phyloP scores from a whole-genome alignment of 2,888 invertebrate species.

The Lampropteryx suffumata region DNA sequence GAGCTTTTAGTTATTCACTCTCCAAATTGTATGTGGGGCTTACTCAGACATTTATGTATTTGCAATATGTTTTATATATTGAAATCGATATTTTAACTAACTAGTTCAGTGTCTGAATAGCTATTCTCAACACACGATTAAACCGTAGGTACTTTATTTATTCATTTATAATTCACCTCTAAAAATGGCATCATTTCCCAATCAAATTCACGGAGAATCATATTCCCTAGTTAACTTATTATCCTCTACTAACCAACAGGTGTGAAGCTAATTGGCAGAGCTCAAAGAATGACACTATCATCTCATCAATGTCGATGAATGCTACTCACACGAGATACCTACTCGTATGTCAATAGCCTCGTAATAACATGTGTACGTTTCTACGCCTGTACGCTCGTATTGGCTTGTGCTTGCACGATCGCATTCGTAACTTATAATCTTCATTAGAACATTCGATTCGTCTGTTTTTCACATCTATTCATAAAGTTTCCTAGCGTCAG shows the following conservation, averaged over 20 bases:
- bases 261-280: constrained; percentile 3
- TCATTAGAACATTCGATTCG: constrained; percentile 53
- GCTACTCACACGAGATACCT: neutral
- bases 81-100: too few species aligned
- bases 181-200: too few species aligned
- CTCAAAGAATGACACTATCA: constrained; percentile 1
- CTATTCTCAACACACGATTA: too few species aligned
- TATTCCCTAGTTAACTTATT: too few species aligned
- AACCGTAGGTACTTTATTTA: too few species aligned
- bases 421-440: constrained; percentile 33
- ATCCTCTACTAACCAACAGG: neutral
- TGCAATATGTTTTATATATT: too few species aligned
- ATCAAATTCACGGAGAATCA: too few species aligned
- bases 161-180: too few species aligned
- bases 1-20: too few species aligned
- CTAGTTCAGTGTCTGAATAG: too few species aligned
- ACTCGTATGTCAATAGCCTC: constrained; percentile 5
- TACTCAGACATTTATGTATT: too few species aligned
- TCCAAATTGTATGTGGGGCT: too few species aligned
- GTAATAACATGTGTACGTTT: constrained; percentile 13
- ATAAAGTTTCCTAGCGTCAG: constrained; percentile 56
- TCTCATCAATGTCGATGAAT: constrained; percentile 1
- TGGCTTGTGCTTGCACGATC: constrained; percentile 17
- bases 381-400: constrained; percentile 19
- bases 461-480: constrained; percentile 59